Base-by-base conservation (phyloP, 2,888 invertebrate species). In the Micoletzkya japonica region DNA sequence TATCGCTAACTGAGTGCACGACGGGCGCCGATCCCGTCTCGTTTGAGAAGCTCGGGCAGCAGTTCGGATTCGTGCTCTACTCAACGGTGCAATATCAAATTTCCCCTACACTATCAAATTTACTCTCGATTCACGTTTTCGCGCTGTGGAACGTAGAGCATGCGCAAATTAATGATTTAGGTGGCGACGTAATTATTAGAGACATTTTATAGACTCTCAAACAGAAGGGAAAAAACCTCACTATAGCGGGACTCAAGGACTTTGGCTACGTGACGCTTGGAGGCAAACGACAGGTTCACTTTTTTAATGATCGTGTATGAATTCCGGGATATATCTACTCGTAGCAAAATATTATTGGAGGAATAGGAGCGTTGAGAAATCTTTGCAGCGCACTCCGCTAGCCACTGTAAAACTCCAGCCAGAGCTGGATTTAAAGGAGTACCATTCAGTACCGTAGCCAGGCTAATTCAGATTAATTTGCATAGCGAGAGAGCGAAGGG, bases 61-160 rank as follows among this genome's bases (percentile, higher is more conserved):
- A 78, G 24, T 72, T 82, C 24, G 82, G 81, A 30, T 77, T 78
- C 49, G 77, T 82, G 2, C 72, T 76, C 44, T 83, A 83, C 71
- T 72, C 73, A 30, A 76, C 79, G 56, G 78, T 77, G 50, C 39
- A 67, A 28, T 7, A 2, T 34, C 17, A 39, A 14, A 61, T 20
- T 34, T 58, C 2, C 1, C 37, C 17, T 36, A 52, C 14, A n/a
- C 2, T 28, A 1, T 4, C 14, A 6, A 2, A 36, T 37, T 37
- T 28, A 7, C 14, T 20, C 10, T 20, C 4, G 20, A 20, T 49
- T n/a, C n/a, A n/a, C n/a, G n/a, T n/a, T n/a, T n/a, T n/a, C n/a
- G n/a, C n/a, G n/a, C n/a, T n/a, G n/a, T n/a, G n/a, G n/a, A n/a
- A n/a, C 44, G 44, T 14, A 14, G 44, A 44, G 10, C 44, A 10